Base-by-base conservation (phyloP, 2,113 vertebrate genomes). In the Leptosomus discolor region DNA sequence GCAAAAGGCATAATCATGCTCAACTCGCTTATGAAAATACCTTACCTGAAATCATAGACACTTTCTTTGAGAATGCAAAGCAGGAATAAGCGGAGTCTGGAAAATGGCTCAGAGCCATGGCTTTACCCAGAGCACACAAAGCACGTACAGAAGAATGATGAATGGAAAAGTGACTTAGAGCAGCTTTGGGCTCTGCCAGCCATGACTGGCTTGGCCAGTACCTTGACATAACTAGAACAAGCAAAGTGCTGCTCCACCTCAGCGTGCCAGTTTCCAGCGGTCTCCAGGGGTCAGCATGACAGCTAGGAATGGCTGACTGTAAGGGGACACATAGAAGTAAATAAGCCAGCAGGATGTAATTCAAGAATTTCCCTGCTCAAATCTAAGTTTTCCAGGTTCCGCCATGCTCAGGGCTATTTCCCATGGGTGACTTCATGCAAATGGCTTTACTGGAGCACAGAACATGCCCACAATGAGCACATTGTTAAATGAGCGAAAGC, bases 381-480 rank as follows among this genome's bases (percentile, higher is more conserved):
- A 86, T 57, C 26, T 76, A 64, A 94, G 74, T 69, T 91, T 91
- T 90, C 63, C 81, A 83, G 85, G 80, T 91, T 92, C 76, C 65
- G 54, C 57, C 27, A 1, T 70, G 78, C 70, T 94, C 50, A 58
- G 75, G 54, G 63, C 94, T 95, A 96, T 93, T 96, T 95, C 94
- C 70, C 34, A 11, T 30, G 58, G 37, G 61, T 96, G 78, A 95
- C 73, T 73, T 94, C 80, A 95, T 97, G 54, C 76, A 90, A 34
- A 90, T 51, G 56, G 39, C 73, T 95, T 92, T 85, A 65, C 41
- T 4, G 2, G 64, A 94, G 80, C 77, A 83, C 68, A 61, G 79
- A 81, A 27, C 15, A 24, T 94, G 80, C 71, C 39, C 67, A 39
- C 63, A 75, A 8, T 73, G 75, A 73, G n/a, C 61, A 80, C 71